Conservation (phyloP, 2,113 vertebrate genomes). For the Cichladusa arquata region DNA sequence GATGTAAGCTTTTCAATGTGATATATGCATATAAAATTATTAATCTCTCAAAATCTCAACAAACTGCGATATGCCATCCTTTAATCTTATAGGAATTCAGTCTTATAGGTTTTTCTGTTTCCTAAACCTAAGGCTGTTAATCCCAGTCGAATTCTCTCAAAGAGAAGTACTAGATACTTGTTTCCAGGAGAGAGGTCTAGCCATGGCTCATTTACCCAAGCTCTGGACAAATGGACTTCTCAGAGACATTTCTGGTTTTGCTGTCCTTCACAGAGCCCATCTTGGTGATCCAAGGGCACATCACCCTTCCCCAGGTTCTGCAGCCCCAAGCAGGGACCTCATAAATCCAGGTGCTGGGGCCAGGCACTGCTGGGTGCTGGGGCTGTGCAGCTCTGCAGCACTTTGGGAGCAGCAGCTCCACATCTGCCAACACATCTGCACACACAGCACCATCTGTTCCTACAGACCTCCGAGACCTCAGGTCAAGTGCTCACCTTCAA, state of each 20-base stretch:
- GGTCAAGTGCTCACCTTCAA: neutral
- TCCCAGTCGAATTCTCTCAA: neutral
- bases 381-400: accelerated
- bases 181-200: neutral
- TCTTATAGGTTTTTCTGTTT: neutral
- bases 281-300: neutral
- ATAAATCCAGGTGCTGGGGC: accelerated
- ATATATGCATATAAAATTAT: neutral
- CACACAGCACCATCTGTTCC: neutral
- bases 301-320: neutral
- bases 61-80: neutral
- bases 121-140: neutral
- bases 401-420: neutral
- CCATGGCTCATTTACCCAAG: neutral
- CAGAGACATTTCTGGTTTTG: neutral
- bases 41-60: neutral
- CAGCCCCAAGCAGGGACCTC: neutral
- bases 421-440: neutral
- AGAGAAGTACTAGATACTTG: neutral
- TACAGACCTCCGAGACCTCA: neutral
- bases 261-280: neutral
- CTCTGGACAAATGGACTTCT: neutral
- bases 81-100: neutral
- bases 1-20: neutral
- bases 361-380: accelerated